Percentiles rank a stretch among this genome's conserved stretches.
Evolutionary conservation across 2,113 vertebrate genomes (phyloP).

Genomic region (Eidolon helvum): DNA sequence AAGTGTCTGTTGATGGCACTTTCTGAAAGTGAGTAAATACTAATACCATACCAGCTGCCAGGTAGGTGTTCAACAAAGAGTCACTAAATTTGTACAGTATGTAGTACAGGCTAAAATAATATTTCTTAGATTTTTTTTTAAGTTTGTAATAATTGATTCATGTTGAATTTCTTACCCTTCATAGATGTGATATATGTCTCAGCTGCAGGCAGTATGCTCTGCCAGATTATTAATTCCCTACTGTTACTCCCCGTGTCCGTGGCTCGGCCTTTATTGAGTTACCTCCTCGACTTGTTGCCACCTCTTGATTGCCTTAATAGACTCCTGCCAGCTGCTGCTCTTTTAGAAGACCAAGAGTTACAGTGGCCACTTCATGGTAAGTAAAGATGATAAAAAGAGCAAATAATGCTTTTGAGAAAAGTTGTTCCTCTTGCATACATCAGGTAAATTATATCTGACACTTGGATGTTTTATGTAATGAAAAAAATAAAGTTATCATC

Average conservation of each 20-base stretch:
- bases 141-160: not conserved
- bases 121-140: not conserved
- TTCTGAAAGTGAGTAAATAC: conserved; percentile 35
- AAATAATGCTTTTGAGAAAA: not conserved
- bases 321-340: conserved; percentile 93
- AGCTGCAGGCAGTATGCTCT: conserved; percentile 97
- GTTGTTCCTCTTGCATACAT: not conserved
- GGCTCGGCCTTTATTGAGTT: conserved; percentile 92
- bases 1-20: not conserved
- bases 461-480: not conserved
- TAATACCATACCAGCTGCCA: not conserved
- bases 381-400: conserved; percentile 23
- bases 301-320: conserved; percentile 96
- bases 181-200: conserved; percentile 97
- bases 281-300: conserved; percentile 93
- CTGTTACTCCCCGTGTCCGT: conserved; percentile 95
- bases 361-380: conserved; percentile 98
- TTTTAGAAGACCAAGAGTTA: conserved; percentile 96
- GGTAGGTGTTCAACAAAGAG: not conserved
- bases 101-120: not conserved
- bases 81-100: not conserved
- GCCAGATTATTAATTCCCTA: conserved; percentile 94
- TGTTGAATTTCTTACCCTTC: conserved; percentile 29
- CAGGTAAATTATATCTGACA: not conserved
- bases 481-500: not conserved